Conservation (phyloP, 2,113 vertebrate genomes). For the Cettia cetti region DNA sequence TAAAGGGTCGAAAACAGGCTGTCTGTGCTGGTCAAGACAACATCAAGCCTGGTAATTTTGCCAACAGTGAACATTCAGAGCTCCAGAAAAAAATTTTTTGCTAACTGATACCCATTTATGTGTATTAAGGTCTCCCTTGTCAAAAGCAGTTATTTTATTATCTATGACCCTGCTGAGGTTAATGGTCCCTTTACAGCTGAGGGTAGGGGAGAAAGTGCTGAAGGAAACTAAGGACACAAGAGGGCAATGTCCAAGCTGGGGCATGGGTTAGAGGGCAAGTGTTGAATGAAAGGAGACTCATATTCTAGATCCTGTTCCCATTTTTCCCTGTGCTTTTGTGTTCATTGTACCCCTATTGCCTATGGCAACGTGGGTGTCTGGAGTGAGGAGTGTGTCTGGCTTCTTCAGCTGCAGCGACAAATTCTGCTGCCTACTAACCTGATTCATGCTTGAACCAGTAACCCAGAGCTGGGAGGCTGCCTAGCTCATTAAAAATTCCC, state of each 20-base stretch:
- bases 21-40: neutral
- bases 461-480: conserved; percentile 41
- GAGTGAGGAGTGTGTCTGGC: neutral
- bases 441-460: conserved; percentile 39
- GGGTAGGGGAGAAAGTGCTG: neutral
- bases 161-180: neutral
- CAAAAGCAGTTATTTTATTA: neutral
- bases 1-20: neutral
- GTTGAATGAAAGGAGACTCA: neutral
- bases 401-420: neutral
- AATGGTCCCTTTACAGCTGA: neutral
- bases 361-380: neutral
- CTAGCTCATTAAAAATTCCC: conserved; percentile 48
- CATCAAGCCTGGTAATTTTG: neutral
- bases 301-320: neutral
- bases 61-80: neutral
- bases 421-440: conserved; percentile 32
- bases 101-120: neutral
- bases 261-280: neutral
- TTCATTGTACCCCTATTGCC: neutral
- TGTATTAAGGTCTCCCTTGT: neutral
- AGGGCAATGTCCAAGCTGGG: neutral
- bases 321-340: neutral
- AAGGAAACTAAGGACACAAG: neutral
- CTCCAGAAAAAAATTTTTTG: neutral